Percentiles rank a stretch among this genome's conserved stretches.
phyloP scores from a whole-genome alignment of 2,113 vertebrate genomes.

The Numida meleagris region DNA sequence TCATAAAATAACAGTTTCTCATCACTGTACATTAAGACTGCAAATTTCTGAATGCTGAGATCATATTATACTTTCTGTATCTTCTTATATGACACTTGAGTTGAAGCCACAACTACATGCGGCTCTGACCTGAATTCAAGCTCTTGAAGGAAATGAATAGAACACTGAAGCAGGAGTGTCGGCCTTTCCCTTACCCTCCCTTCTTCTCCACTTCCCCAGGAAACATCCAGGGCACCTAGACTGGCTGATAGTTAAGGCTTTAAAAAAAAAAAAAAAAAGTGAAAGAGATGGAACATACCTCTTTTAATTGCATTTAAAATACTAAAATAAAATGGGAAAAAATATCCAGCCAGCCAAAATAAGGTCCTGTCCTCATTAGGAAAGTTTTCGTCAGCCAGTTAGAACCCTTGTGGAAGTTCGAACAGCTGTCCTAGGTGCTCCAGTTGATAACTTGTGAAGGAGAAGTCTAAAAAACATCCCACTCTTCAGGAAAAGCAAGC shows the following conservation, averaged over 20 bases:
- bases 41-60: constrained; percentile 95
- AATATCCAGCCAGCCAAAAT: constrained; percentile 30
- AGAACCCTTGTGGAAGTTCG: not conserved
- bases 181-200: constrained; percentile 69
- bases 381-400: constrained; percentile 65
- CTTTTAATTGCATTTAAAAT: constrained; percentile 60
- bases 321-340: constrained; percentile 4
- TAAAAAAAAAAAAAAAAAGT: not conserved
- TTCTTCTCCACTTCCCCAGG: constrained; percentile 11
- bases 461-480: not conserved
- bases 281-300: constrained; percentile 30
- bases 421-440: constrained; percentile 36
- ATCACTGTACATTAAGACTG: constrained; percentile 99
- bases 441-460: not conserved
- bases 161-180: constrained; percentile 79
- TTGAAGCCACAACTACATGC: constrained; percentile 80
- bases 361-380: constrained; percentile 29
- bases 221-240: constrained; percentile 69
- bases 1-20: constrained; percentile 99
- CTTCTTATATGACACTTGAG: constrained; percentile 89
- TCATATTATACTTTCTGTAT: constrained; percentile 85
- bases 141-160: constrained; percentile 83
- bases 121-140: constrained; percentile 94
- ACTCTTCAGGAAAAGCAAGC: not conserved
- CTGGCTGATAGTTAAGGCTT: constrained; percentile 66